Conservation (phyloP, 2,888 invertebrate species). For the Octodonta nipae region DNA sequence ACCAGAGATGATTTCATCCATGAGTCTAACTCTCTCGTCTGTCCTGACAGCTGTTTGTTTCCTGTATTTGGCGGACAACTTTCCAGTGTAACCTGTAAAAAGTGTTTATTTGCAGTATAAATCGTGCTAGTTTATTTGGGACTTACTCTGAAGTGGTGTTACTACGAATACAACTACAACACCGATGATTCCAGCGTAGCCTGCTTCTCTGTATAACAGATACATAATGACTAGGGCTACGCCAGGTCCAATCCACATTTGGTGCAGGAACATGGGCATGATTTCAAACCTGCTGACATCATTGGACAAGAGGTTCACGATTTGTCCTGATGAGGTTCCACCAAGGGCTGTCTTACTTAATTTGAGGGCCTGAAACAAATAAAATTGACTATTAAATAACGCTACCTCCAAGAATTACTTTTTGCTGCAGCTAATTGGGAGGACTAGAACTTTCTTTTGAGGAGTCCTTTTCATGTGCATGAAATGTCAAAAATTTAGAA, state of each 20-base stretch:
- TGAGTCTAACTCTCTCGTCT: conserved; percentile 78
- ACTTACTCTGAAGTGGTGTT: conserved; percentile 29
- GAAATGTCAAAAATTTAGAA: too few species aligned
- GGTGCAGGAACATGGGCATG: conserved; percentile 5
- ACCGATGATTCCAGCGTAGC: conserved; percentile 61
- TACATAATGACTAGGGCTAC: conserved; percentile 52
- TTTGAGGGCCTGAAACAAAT: conserved; percentile 10
- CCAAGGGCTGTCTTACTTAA: conserved; percentile 11
- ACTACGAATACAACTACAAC: conserved; percentile 63
- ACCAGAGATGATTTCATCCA: conserved; percentile 87
- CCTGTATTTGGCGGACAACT: conserved; percentile 50
- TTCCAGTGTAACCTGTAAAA: conserved; percentile 46
- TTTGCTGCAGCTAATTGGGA: too few species aligned
- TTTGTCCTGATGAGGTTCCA: conserved; percentile 8
- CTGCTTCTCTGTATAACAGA: conserved; percentile 62
- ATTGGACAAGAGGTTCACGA: conserved; percentile 12
- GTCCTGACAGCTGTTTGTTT: conserved; percentile 70
- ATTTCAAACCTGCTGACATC: conserved; percentile 12
- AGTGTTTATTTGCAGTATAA: neutral
- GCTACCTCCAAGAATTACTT: too few species aligned
- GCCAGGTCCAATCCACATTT: conserved; percentile 10
- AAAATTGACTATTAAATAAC: too few species aligned
- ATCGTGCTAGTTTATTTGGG: neutral
- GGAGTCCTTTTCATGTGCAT: too few species aligned
- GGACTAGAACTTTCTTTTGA: too few species aligned